Evolutionary conservation across 2,113 vertebrate species (phyloP).

Genomic region (cattle (Bos taurus)): ARS-UCD2.0 NC_037333.1:41422501-41423000

Average conservation of each 20-base stretch:
- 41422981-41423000: neutral
- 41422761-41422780: neutral
- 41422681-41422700: neutral
- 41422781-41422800: neutral
- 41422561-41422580: conserved; percentile 8
- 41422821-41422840: neutral
- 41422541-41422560: neutral
- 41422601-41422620: neutral
- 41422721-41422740: neutral
- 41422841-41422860: neutral
- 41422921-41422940: neutral
- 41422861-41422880: neutral
- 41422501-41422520: neutral
- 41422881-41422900: neutral
- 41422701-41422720: neutral
- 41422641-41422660: neutral
- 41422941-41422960: neutral
- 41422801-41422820: neutral
- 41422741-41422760: neutral
- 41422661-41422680: neutral
- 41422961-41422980: neutral
- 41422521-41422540: neutral
- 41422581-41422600: neutral
- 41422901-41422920: neutral
- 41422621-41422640: neutral